Evolutionary conservation across 2,888 invertebrate species (phyloP).

Genomic region (Calameuta pallipes): DNA sequence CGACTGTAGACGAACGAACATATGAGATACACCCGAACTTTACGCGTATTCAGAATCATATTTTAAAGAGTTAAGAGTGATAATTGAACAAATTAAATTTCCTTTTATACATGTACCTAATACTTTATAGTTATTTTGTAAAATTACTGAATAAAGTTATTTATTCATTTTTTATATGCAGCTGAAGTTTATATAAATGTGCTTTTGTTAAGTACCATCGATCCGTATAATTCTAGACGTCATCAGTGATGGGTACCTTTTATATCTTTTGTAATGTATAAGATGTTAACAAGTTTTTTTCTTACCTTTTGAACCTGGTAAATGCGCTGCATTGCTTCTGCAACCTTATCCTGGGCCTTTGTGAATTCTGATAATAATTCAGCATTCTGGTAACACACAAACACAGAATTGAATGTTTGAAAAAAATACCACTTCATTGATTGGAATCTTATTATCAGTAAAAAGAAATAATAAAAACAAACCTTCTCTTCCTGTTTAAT

Average conservation of each 20-base stretch:
- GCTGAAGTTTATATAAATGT: background rate
- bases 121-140: slow-evolving; percentile 31
- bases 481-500: slow-evolving; percentile 57
- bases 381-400: slow-evolving; percentile 52
- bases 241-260: background rate
- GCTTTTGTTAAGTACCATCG: background rate
- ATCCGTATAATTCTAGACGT: background rate
- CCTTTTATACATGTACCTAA: slow-evolving; percentile 31
- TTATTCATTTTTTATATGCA: slow-evolving; percentile 38
- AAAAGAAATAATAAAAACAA: slow-evolving; percentile 30
- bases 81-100: slow-evolving; percentile 6
- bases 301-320: slow-evolving; percentile 62
- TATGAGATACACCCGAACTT: background rate
- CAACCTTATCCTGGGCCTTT: slow-evolving; percentile 37
- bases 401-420: background rate
- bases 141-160: slow-evolving; percentile 49
- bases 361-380: slow-evolving; percentile 44
- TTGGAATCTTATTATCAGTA: background rate
- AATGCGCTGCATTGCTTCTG: slow-evolving; percentile 49
- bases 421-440: background rate
- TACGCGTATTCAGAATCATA: background rate
- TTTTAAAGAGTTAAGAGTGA: background rate
- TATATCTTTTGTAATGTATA: slow-evolving; percentile 11
- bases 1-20: background rate
- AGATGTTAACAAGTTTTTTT: slow-evolving; percentile 11